Conservation (phyloP, 1,140 invertebrate species). For the Holotrichia oblita region DNA sequence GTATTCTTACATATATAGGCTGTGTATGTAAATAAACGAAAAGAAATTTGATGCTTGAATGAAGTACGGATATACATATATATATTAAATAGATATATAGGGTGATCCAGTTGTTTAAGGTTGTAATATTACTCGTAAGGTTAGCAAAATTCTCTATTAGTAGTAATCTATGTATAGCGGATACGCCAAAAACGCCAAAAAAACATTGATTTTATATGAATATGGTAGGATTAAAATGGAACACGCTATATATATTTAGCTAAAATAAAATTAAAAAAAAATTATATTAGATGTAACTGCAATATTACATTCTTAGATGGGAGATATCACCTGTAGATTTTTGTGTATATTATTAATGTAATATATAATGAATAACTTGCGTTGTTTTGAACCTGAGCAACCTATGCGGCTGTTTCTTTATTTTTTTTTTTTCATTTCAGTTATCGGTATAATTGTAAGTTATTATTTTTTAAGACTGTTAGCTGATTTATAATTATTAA, state of each 20-base stretch:
- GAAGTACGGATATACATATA: neutral
- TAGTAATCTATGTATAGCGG: neutral
- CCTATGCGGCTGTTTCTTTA: slow-evolving; percentile 46
- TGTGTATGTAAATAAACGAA: slow-evolving; percentile 58
- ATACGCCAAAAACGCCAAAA: no score
- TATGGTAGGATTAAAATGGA: neutral
- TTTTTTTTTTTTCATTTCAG: no score
- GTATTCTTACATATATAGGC: slow-evolving; percentile 52
- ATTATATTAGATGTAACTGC: neutral
- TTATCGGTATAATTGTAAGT: slow-evolving; percentile 54
- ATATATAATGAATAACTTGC: neutral
- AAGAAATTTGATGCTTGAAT: slow-evolving; percentile 40
- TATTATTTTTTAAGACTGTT: slow-evolving; percentile 58
- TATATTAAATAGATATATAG: slow-evolving; percentile 18
- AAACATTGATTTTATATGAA: neutral
- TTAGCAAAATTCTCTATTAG: slow-evolving; percentile 1
- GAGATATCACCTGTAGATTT: neutral
- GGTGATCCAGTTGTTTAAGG: slow-evolving; percentile 38
- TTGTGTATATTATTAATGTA: neutral
- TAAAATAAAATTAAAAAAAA: no score
- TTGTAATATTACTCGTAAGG: slow-evolving; percentile 25
- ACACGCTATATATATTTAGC: slow-evolving; percentile 37
- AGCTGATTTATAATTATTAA: slow-evolving; percentile 55
- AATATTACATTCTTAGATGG: no score
- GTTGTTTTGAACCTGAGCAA: slow-evolving; percentile 52